Conservation (phyloP, 2,888 invertebrate species). For the Lasiommata megera region DNA sequence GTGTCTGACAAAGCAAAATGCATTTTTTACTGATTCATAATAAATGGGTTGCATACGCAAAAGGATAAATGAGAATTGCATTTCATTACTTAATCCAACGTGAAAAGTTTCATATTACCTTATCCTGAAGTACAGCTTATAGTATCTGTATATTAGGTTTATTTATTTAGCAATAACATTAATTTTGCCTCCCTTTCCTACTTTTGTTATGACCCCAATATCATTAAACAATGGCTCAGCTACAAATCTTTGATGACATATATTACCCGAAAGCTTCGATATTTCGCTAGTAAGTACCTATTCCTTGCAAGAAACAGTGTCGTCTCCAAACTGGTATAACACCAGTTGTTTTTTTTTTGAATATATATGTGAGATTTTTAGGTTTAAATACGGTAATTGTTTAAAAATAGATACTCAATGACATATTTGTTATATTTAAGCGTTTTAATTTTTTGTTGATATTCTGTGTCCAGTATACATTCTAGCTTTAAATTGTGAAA, state of each 20-base stretch:
- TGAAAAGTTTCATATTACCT: neutral
- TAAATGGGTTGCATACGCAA: neutral
- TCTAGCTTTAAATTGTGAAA: no score
- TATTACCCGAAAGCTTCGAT: constrained; percentile 47
- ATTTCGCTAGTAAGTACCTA: constrained; percentile 6
- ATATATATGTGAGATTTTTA: no score
- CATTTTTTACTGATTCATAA: neutral
- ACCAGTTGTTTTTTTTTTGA: neutral
- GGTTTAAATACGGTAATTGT: no score
- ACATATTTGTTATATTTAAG: no score
- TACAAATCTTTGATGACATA: constrained; percentile 57
- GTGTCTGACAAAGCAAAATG: neutral
- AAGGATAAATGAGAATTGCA: neutral
- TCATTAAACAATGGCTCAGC: constrained; percentile 51
- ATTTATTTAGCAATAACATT: neutral
- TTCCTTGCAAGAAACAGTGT: constrained; percentile 2
- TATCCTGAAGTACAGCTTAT: neutral
- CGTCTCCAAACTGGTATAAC: constrained; percentile 2
- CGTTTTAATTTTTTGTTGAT: no score
- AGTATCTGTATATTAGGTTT: neutral
- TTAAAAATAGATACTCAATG: no score
- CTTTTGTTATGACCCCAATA: constrained; percentile 21
- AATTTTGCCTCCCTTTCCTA: constrained; percentile 10
- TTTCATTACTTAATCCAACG: neutral
- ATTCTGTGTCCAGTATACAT: no score